Percentiles rank a stretch among this genome's conserved stretches.
These are phyloP conservation scores for Pseudopipra pipra DNA, from an alignment of 2,113 vertebrate genomes.

Conservation along the genomic window DNA sequence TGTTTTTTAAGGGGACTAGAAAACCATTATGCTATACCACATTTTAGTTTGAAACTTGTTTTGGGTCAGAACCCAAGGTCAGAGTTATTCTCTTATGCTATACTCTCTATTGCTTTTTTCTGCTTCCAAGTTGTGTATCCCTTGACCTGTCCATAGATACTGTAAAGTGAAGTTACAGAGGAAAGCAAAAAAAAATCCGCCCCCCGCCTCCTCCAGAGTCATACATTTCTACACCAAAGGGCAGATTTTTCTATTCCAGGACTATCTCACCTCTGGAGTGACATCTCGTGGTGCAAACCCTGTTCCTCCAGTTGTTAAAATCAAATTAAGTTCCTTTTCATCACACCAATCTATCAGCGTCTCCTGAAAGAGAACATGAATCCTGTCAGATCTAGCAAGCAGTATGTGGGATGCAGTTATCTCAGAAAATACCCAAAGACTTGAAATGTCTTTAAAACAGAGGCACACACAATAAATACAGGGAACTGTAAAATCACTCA, in stretches of 20 bases:
- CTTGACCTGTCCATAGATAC: background rate
- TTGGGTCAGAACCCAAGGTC: background rate
- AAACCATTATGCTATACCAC: background rate
- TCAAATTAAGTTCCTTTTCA: slow-evolving; percentile 98
- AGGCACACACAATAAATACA: background rate
- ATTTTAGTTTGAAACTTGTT: background rate
- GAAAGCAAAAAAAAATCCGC: background rate
- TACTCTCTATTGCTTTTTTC: background rate
- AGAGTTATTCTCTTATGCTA: background rate
- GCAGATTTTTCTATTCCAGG: background rate
- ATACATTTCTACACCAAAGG: background rate
- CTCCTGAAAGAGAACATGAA: slow-evolving; percentile 80
- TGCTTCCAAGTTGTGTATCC: background rate
- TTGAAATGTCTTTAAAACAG: background rate
- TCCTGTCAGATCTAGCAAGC: slow-evolving; percentile 37
- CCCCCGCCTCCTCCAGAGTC: background rate
- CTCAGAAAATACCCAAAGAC: background rate
- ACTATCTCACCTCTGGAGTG: slow-evolving; percentile 91
- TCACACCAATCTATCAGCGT: slow-evolving; percentile 97
- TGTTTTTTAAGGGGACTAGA: background rate
- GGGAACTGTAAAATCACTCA: background rate
- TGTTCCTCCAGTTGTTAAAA: slow-evolving; percentile 97
- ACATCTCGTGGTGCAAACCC: slow-evolving; percentile 98
- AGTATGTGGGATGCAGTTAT: background rate
- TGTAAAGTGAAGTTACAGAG: background rate